A percentile compares a stretch with the other conserved stretches of the same genome.
These are phyloP conservation scores for Nannoperca australis DNA, from an alignment of 2,797 vertebrate genomes.

Conservation along the genomic window DNA sequence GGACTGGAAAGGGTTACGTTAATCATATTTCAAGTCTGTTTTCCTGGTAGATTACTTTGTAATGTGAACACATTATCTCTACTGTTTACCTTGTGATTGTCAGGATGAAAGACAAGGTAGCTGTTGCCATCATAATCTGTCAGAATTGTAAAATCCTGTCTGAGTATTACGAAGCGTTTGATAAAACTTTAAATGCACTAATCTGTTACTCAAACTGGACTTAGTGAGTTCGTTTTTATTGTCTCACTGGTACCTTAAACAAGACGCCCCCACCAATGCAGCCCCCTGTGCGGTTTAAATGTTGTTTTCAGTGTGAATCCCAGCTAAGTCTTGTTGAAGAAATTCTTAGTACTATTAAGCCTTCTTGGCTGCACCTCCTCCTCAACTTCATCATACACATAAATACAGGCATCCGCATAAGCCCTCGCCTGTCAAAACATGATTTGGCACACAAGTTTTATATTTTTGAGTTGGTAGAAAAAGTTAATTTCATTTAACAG, in stretches of 20 bases:
- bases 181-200: neutral
- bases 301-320: neutral
- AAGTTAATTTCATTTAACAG: conserved; percentile 21
- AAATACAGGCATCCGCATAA: neutral
- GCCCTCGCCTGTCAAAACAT: neutral
- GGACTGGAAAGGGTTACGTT: too few relatives aligned
- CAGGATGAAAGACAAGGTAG: neutral
- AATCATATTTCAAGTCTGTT: neutral
- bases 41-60: neutral
- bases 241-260: neutral
- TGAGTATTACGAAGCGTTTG: neutral
- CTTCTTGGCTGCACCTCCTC: neutral
- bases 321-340: neutral
- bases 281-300: neutral
- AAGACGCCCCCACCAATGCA: neutral
- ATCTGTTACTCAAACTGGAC: neutral
- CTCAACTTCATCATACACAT: neutral
- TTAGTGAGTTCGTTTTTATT: neutral
- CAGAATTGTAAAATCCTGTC: neutral
- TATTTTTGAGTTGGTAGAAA: neutral
- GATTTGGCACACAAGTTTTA: neutral
- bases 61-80: neutral
- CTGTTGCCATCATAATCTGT: neutral
- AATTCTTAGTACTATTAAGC: neutral
- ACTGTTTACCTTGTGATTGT: neutral